phyloP scores from a whole-genome alignment of 2,888 invertebrate species.

The Lycocerus yunnanus region DNA sequence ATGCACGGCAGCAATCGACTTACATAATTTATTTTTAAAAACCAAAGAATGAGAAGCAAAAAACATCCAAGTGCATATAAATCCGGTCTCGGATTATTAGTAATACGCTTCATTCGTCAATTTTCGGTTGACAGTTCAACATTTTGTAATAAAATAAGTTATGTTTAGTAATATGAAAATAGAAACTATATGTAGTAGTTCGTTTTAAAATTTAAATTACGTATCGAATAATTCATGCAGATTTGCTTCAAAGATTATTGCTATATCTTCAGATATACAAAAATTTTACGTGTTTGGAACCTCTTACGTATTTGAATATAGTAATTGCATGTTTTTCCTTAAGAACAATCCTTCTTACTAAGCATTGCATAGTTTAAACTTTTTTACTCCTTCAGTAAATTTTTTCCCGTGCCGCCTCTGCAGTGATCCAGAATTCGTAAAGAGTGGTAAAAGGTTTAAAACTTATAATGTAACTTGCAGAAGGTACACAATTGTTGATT shows the following conservation, averaged over 20 bases:
- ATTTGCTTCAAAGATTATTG: background rate
- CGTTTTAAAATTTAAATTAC: background rate
- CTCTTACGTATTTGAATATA: no score
- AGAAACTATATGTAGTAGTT: background rate
- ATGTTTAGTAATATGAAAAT: background rate
- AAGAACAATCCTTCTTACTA: no score
- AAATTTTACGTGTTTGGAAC: background rate
- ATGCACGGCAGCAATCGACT: no score
- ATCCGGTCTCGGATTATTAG: background rate
- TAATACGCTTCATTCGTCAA: background rate
- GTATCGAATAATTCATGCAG: background rate
- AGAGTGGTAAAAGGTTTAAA: no score
- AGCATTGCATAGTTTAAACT: no score
- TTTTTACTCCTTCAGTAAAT: no score
- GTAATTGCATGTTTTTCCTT: no score
- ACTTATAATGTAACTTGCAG: no score
- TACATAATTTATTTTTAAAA: no score
- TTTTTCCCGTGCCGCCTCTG: no score
- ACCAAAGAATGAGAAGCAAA: background rate
- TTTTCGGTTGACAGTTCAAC: background rate
- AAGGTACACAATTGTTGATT: no score
- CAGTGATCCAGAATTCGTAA: no score
- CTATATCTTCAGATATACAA: background rate
- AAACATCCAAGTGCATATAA: background rate
- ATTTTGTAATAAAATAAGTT: background rate